Base-by-base conservation (phyloP, 2,113 vertebrate genomes). In the Aphelocoma coerulescens region DNA sequence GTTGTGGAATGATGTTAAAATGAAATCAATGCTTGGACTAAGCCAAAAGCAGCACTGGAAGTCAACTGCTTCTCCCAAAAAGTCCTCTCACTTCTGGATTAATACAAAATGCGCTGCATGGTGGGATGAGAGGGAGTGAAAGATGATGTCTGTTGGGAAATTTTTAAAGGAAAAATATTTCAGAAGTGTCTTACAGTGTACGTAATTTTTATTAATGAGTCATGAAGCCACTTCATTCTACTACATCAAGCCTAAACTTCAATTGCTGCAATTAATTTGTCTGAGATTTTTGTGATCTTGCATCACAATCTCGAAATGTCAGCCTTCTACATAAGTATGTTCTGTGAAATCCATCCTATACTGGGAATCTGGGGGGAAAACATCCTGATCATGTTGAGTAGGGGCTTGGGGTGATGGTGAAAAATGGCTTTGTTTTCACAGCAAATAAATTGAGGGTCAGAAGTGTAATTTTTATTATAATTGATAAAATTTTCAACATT, bases 311-410 rank as follows among this genome's bases (percentile, higher is more conserved):
- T 54, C 12, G 2, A 26, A 71, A 63, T 32, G 16, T 68, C 7
- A 37, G 30, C 11, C 17, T 77, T 84, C 63, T 69, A 0, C 1
- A 0, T 67, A 9, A 37, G 26, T 35, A 14, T 63, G 13, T 57
- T 74, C 13, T 37, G 21, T 80, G 63, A 73, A 92, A 85, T 52
- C 17, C 30, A 4, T 26, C 1, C 0, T 32, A 1, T 28, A 3
- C 22, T 71, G 61, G 27, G n/a, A 78, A 32, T 62, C 2, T 10
- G 26, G 27, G 33, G 30, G 14, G 5, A 5, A 84, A 6, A 59
- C 39, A 16, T 2, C 12, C 9, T 28, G 24, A 11, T 69, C 1
- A 1, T 1, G 0, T 32, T 63, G 21, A n/a, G 12, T 13, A 57
- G 46, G 30, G 62, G n/a, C 7, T 54, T 81, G 76, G 23, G 33